Percentiles rank a stretch among this genome's conserved stretches.
These are phyloP conservation scores for Vireo griseus DNA, from an alignment of 2,797 vertebrate species.

Conservation along the genomic window DNA sequence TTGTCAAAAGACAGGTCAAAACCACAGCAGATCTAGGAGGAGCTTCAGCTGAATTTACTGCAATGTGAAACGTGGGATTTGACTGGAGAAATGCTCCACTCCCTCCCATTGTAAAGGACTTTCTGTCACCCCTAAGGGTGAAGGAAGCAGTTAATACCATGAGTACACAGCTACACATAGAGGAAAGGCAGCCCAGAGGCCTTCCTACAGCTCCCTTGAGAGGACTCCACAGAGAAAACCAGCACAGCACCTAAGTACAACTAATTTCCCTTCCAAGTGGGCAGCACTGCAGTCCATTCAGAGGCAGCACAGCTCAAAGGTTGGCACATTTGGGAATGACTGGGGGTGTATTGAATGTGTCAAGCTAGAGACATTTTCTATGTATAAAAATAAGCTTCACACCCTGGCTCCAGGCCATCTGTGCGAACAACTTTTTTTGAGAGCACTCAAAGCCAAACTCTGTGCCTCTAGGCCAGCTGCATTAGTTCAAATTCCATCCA, in stretches of 20 bases:
- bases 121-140: not conserved
- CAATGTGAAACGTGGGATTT: not conserved
- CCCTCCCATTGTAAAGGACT: not conserved
- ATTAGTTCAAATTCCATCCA: not conserved
- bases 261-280: not conserved
- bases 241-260: not conserved
- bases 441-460: not conserved
- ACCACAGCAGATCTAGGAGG: not conserved
- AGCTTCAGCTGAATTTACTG: not conserved
- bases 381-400: not conserved
- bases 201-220: not conserved
- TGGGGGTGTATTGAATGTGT: not conserved
- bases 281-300: not conserved
- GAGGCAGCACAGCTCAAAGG: not conserved
- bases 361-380: not conserved
- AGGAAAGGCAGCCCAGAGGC: not conserved
- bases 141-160: not conserved
- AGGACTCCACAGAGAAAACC: not conserved
- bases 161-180: not conserved
- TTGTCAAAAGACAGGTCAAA: not conserved
- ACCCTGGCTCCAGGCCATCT: not conserved
- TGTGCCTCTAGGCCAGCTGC: not conserved
- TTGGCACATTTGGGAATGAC: not conserved
- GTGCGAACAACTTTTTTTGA: not conserved
- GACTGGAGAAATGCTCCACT: not conserved